A percentile compares a stretch with the other conserved stretches of the same genome.
Conservation (phyloP, 2,888 invertebrate genomes). For the Scaptomyza parva region DNA sequence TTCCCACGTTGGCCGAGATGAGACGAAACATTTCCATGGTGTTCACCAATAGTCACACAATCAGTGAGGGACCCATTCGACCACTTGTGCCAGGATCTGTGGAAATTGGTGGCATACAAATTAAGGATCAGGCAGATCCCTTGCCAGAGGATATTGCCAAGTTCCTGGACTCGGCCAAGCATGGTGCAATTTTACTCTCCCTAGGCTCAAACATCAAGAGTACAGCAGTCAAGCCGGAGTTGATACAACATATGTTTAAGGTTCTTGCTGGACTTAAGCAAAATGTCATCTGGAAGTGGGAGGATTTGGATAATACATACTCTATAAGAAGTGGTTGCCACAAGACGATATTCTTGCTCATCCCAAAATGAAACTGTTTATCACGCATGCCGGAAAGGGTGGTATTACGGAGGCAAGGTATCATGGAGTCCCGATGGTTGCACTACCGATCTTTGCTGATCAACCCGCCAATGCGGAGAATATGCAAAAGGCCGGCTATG, state of each 20-base stretch:
- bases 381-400: conserved; percentile 89
- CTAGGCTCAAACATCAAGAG: conserved; percentile 84
- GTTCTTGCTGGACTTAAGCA: conserved; percentile 87
- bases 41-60: conserved; percentile 75
- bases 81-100: conserved; percentile 79
- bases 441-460: conserved; percentile 82
- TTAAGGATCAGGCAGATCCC: conserved; percentile 78
- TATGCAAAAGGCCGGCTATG: conserved; percentile 74
- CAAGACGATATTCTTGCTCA: conserved; percentile 89
- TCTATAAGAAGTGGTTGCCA: conserved; percentile 88
- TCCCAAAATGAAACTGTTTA: conserved; percentile 87
- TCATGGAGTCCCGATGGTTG: conserved; percentile 86
- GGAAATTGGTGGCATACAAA: conserved; percentile 83
- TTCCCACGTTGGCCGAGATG: conserved; percentile 66
- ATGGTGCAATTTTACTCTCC: conserved; percentile 85
- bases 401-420: conserved; percentile 88
- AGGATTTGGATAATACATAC: conserved; percentile 86
- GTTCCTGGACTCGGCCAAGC: conserved; percentile 80
- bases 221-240: conserved; percentile 85
- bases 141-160: conserved; percentile 82
- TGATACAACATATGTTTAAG: conserved; percentile 86
- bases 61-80: conserved; percentile 78
- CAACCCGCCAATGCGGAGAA: conserved; percentile 72
- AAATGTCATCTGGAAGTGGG: conserved; percentile 90
- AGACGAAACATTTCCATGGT: conserved; percentile 79